Evolutionary conservation across 2,888 invertebrate species (phyloP).

Genomic region (Laothoe populi): DNA sequence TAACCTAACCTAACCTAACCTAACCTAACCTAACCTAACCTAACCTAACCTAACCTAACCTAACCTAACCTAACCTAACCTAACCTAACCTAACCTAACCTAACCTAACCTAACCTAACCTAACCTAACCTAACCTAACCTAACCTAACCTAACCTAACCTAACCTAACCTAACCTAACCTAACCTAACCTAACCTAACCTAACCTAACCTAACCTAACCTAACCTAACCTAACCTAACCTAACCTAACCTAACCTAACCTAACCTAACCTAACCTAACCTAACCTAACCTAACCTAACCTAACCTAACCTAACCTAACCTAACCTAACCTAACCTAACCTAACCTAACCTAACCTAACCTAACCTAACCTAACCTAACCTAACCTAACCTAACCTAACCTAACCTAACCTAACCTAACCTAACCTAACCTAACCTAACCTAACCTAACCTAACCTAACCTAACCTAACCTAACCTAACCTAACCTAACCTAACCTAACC

Average conservation of each 20-base stretch:
- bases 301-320: constrained; percentile 34
- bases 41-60: constrained; percentile 34
- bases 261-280: constrained; percentile 36
- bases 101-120: constrained; percentile 32
- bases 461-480: constrained; percentile 35
- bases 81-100: constrained; percentile 33
- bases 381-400: constrained; percentile 34
- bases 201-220: constrained; percentile 34
- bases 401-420: constrained; percentile 36
- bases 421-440: constrained; percentile 37
- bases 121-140: constrained; percentile 30
- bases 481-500: constrained; percentile 30
- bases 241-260: constrained; percentile 36
- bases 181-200: constrained; percentile 38
- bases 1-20: constrained; percentile 38
- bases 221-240: constrained; percentile 31
- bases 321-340: constrained; percentile 34
- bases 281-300: constrained; percentile 33
- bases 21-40: constrained; percentile 36
- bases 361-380: constrained; percentile 31
- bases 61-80: constrained; percentile 34
- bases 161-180: constrained; percentile 37
- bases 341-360: constrained; percentile 31
- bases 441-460: constrained; percentile 38
- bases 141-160: constrained; percentile 41